Conservation (phyloP, 1,140 invertebrate species). For the Drosophila sp. region DNA sequence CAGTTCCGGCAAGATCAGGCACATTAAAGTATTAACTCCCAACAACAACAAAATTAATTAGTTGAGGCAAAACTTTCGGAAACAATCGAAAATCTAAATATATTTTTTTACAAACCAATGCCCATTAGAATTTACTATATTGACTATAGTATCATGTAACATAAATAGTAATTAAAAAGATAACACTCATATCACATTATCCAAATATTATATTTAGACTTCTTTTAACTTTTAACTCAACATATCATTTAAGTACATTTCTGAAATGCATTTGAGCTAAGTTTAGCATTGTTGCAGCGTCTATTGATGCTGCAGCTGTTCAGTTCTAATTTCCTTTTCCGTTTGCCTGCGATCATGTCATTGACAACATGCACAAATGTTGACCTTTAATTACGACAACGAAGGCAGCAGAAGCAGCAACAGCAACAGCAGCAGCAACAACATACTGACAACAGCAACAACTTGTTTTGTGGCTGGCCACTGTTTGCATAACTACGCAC, state of each 20-base stretch:
- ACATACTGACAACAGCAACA: conserved; percentile 39
- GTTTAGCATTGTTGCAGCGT: background rate
- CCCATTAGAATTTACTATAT: no score
- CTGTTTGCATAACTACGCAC: conserved; percentile 80
- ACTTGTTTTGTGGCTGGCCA: conserved; percentile 71
- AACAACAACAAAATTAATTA: background rate
- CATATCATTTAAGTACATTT: background rate
- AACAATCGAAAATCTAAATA: no score
- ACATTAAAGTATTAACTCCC: background rate
- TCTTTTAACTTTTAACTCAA: no score
- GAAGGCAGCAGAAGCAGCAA: conserved; percentile 57
- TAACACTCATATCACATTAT: no score
- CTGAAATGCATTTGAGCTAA: background rate
- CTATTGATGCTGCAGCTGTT: conserved; percentile 16
- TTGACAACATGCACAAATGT: conserved; percentile 81
- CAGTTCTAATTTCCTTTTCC: conserved; percentile 28
- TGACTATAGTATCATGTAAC: no score
- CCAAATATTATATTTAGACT: no score
- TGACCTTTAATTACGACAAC: conserved; percentile 81
- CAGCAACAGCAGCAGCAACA: conserved; percentile 62
- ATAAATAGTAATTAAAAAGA: no score
- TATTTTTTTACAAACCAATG: no score
- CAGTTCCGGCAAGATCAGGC: conserved; percentile 6
- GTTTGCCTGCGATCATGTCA: conserved; percentile 47
- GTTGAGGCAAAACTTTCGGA: no score